Evolutionary conservation across 1,140 invertebrate genomes (phyloP).

Genomic region (Gonioctena quinquepunctata): DNA sequence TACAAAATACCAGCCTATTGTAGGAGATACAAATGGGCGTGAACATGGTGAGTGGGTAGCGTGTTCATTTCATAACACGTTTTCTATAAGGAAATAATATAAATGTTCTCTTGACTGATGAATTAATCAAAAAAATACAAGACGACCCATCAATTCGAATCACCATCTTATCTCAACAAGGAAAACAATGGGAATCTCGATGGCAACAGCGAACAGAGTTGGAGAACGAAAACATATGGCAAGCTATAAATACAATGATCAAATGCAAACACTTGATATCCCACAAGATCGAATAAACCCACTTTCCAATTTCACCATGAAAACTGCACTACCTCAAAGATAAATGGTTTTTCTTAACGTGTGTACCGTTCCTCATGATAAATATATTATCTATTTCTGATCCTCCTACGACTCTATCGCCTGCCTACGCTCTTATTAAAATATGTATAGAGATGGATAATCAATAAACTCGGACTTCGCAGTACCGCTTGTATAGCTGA

Average conservation of each 20-base stretch:
- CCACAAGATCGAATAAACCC: neutral
- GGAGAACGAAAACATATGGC: neutral
- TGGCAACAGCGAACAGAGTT: neutral
- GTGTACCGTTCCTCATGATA: neutral
- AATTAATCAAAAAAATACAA: neutral
- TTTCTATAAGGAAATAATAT: neutral
- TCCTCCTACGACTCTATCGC: neutral
- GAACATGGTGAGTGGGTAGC: neutral
- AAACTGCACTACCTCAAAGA: neutral
- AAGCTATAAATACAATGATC: neutral
- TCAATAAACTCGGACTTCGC: neutral
- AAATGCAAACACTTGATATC: neutral
- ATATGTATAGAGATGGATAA: neutral
- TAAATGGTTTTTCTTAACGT: neutral
- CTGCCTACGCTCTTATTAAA: neutral
- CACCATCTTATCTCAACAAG: neutral
- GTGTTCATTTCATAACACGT: neutral
- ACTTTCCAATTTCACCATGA: neutral
- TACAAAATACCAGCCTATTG: neutral
- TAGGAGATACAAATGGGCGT: constrained; percentile 2
- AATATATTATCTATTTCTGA: constrained; percentile 6
- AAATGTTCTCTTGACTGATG: neutral
- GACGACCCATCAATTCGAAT: neutral
- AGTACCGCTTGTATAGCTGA: neutral
- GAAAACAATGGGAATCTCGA: neutral